Percentiles rank a stretch among this genome's conserved stretches.
Evolutionary conservation across 2,113 vertebrate genomes (phyloP).

Genomic region (Capreolus pygargus): DNA sequence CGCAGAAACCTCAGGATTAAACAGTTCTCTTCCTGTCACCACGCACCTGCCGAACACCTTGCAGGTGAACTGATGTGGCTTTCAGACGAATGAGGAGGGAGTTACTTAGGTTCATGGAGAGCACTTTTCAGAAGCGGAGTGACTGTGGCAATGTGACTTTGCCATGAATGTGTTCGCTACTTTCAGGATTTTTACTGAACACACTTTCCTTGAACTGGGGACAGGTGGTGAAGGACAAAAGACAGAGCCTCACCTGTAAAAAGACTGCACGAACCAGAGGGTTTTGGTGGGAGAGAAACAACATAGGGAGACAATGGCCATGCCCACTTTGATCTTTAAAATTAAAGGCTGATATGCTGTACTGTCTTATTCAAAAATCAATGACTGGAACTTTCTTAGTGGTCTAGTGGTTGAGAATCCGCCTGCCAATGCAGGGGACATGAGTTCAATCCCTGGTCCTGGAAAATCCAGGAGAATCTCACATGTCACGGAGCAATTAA

Average conservation of each 20-base stretch:
- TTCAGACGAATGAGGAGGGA: background rate
- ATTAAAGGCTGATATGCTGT: background rate
- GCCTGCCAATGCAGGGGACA: background rate
- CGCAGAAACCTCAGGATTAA: background rate
- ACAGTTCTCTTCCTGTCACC: background rate
- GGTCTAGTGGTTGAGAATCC: background rate
- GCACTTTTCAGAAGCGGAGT: background rate
- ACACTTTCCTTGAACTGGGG: background rate
- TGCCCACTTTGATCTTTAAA: background rate
- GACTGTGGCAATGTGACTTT: background rate
- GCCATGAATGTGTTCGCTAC: background rate
- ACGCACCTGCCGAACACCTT: background rate
- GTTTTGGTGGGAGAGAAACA: background rate
- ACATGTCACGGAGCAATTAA: background rate
- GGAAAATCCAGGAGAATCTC: background rate
- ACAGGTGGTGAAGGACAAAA: background rate
- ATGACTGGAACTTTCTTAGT: background rate
- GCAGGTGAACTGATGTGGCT: background rate
- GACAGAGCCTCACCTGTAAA: background rate
- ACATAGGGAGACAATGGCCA: accelerated
- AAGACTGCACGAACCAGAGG: background rate
- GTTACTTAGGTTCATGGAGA: background rate
- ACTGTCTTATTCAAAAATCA: conserved; percentile 10
- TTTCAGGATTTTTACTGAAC: background rate
- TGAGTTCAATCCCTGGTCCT: background rate